Conservation (phyloP, 2,888 invertebrate species). For the Dusona sp. region DNA sequence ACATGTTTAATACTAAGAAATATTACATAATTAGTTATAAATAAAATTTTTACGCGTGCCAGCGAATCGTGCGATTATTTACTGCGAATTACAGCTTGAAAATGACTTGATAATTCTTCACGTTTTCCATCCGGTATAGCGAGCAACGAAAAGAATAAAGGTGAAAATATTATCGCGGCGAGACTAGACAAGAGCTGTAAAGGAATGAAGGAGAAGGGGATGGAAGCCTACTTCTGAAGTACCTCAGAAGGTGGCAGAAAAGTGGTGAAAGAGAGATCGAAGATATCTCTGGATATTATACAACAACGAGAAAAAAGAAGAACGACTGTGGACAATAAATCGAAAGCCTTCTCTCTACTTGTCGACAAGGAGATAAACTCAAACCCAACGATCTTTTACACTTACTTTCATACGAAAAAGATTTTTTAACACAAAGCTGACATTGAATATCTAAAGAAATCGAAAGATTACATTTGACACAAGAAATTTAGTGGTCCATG, state of each 20-base stretch:
- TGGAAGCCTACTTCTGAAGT: not conserved
- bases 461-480: not conserved
- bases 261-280: conserved; percentile 49
- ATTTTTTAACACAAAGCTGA: conserved; percentile 29
- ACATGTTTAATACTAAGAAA: not conserved
- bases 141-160: conserved; percentile 8
- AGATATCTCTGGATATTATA: conserved; percentile 46
- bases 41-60: not conserved
- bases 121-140: not conserved
- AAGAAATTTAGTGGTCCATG: not conserved
- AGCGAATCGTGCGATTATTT: no score
- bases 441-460: not conserved
- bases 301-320: conserved; percentile 18
- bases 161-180: conserved; percentile 34
- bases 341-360: conserved; percentile 26
- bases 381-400: conserved; percentile 31
- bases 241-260: conserved; percentile 5
- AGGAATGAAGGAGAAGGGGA: conserved; percentile 11
- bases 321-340: conserved; percentile 51
- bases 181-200: conserved; percentile 19
- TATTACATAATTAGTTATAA: not conserved
- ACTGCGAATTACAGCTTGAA: no score
- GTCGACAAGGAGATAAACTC: conserved; percentile 31
- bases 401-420: conserved; percentile 47
- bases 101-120: no score